Percentiles rank a stretch among this genome's conserved stretches.
Conservation (phyloP, 2,888 invertebrate genomes). For the Hirtodrosophila trivittata region DNA sequence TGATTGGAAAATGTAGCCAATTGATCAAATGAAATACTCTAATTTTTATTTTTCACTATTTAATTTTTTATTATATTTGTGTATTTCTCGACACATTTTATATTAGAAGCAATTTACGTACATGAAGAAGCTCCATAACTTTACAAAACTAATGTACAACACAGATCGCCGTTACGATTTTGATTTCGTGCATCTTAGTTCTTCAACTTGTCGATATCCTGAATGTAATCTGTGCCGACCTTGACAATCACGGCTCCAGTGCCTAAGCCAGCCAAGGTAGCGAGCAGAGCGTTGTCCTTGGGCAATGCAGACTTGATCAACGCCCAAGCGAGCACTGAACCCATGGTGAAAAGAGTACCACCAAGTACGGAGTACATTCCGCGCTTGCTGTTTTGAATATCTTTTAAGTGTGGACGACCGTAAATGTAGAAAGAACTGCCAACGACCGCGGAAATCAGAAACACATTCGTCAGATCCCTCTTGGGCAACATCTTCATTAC, state of each 20-base stretch:
- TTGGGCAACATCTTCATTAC: conserved; percentile 87
- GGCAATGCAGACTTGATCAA: conserved; percentile 90
- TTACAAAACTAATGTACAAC: conserved; percentile 3
- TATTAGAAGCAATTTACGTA: conserved; percentile 21
- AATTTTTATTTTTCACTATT: conserved; percentile 46
- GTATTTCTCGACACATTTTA: background rate
- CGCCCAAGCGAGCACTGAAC: conserved; percentile 95
- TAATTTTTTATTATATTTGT: conserved; percentile 1
- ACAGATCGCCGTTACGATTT: conserved; percentile 5
- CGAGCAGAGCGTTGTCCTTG: conserved; percentile 74
- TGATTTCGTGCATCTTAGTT: conserved; percentile 35
- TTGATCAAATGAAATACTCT: too few species aligned
- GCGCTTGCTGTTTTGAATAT: conserved; percentile 86
- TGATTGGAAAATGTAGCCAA: too few species aligned
- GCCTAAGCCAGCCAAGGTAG: conserved; percentile 80
- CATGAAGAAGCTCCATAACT: too few species aligned
- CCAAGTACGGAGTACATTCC: conserved; percentile 88
- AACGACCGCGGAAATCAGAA: conserved; percentile 91
- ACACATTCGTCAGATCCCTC: conserved; percentile 91
- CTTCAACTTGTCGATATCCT: conserved; percentile 80
- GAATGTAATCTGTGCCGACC: conserved; percentile 82
- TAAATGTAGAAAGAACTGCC: conserved; percentile 94
- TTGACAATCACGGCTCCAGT: conserved; percentile 82
- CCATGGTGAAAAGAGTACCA: conserved; percentile 93
- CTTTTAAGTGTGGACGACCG: conserved; percentile 90